Base-by-base conservation (phyloP, 2,888 invertebrate species). In the Campopleginae sp. region DNA sequence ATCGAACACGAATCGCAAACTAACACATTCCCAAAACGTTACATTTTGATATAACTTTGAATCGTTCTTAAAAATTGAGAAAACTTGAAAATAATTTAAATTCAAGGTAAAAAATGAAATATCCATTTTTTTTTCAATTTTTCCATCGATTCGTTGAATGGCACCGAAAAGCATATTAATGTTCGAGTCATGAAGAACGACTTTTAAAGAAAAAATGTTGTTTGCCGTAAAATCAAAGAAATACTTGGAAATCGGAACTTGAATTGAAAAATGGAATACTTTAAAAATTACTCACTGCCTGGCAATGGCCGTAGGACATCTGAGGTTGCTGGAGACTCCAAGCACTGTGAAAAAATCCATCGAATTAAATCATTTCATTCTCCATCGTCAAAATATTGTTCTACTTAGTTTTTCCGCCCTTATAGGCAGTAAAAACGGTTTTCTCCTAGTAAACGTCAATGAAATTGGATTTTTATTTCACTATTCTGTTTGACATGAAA, bases 241-340 rank as follows among this genome's bases (percentile, higher is more conserved):
- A 27, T 0, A 44, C 27, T 46, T 14, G 31, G 38, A 51, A 3
- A 71, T 48, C 1, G n/a, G 38, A 6, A 38, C 7, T 10, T 0
- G 7, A 38, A 38, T 38, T 38, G 6, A 5, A 38, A 7, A 38
- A 38, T 38, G 38, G 38, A 12, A 12, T 3, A 42, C 17, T 61
- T 1, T 61, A 14, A 27, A 68, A 17, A 27, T 46, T 23, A 86
- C 87, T 89, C 76, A 89, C 89, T 84, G 89, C 91, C 87, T 94
- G 94, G 79, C 94, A 94, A 27, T 94, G 93, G 5, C 93, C 89
- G 88, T 94, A 94, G 2, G 93, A 90, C 8, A 94, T 87, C 85
- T 94, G 94, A 1, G 94, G 90, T 66, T 94, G 92, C 61, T 92
- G 94, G 33, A 94, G 88, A 68, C 91, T 89, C 94, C 94, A 94